These are phyloP conservation scores for Agrochola lota DNA, from an alignment of 2,888 invertebrate genomes.

Conservation along the genomic window DNA sequence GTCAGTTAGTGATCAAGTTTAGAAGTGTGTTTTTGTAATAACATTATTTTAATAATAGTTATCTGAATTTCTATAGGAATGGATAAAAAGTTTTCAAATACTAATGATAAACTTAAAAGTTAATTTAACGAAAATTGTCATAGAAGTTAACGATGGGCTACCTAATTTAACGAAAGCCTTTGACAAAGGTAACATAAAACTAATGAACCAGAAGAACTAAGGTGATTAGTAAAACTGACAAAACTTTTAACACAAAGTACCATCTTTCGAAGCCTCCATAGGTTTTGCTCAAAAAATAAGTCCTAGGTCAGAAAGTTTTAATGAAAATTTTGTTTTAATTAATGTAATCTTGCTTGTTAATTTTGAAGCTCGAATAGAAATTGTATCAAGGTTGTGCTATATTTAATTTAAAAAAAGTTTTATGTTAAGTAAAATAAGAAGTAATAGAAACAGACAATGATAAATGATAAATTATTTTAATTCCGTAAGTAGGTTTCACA, in stretches of 20 bases:
- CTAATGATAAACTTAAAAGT: not conserved
- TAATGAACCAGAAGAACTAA: slow-evolving; percentile 18
- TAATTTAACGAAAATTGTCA: not conserved
- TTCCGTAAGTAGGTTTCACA: no score
- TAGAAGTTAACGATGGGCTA: not conserved
- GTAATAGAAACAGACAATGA: not conserved
- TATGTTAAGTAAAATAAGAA: not conserved
- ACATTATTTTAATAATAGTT: not conserved
- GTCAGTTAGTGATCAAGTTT: not conserved
- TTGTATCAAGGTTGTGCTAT: not conserved
- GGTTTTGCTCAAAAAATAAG: slow-evolving; percentile 11
- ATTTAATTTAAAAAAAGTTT: not conserved
- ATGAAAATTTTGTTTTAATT: slow-evolving; percentile 31
- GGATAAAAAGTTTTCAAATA: not conserved
- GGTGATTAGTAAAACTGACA: slow-evolving; percentile 19
- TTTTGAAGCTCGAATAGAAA: not conserved
- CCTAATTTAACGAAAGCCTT: not conserved
- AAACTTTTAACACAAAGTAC: slow-evolving; percentile 25
- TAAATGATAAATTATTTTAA: no score
- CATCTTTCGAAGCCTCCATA: not conserved
- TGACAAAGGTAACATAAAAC: slow-evolving; percentile 23
- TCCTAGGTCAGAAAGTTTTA: slow-evolving; percentile 35
- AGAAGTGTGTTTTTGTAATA: no score
- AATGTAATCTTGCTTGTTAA: slow-evolving; percentile 4
- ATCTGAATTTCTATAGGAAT: not conserved